Conservation (phyloP, 2,888 invertebrate species). For the Tenthredo scrophulariae region DNA sequence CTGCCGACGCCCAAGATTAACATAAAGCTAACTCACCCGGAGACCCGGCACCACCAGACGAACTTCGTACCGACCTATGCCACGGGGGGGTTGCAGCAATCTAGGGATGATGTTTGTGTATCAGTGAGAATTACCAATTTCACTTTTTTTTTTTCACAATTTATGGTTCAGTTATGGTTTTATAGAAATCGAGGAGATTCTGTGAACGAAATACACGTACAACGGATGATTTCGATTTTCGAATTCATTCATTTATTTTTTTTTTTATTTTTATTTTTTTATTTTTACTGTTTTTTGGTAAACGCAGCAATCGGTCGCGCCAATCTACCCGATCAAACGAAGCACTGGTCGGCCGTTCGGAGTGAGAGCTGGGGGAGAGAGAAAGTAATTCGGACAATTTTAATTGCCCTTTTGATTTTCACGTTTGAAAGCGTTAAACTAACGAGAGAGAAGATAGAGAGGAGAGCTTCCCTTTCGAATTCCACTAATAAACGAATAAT, state of each 20-base stretch:
- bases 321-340: conserved; percentile 21
- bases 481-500: background rate
- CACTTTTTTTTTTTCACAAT: background rate
- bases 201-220: too few relatives aligned
- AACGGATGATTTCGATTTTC: background rate
- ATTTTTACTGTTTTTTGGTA: background rate
- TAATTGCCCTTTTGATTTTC: conserved; percentile 39
- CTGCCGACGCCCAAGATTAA: conserved; percentile 72
- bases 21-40: conserved; percentile 71
- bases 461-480: background rate
- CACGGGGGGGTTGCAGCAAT: background rate
- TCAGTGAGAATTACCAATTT: too few relatives aligned
- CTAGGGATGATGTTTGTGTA: too few relatives aligned
- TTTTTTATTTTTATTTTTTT: background rate
- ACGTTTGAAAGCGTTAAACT: conserved; percentile 22
- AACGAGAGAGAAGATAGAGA: background rate
- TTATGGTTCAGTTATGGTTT: too few relatives aligned
- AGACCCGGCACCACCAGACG: conserved; percentile 60
- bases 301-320: conserved; percentile 13
- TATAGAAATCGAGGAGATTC: background rate
- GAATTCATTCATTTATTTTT: background rate
- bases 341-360: background rate
- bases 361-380: background rate
- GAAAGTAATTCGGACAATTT: conserved; percentile 33
- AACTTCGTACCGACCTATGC: conserved; percentile 33